Evolutionary conservation across 2,888 invertebrate species (phyloP).

Genomic region (Vannuccia rotundouncinata): DNA sequence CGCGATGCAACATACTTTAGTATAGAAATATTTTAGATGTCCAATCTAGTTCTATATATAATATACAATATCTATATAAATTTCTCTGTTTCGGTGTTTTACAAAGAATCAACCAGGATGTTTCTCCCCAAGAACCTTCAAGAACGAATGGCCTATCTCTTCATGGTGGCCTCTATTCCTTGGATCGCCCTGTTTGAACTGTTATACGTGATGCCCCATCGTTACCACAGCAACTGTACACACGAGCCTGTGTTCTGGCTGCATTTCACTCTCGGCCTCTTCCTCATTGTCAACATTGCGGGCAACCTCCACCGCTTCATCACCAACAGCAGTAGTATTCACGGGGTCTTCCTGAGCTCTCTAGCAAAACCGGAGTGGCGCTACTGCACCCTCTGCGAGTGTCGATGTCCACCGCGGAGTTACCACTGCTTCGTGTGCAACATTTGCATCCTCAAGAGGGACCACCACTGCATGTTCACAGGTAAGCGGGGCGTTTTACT

Average conservation of each 20-base stretch:
- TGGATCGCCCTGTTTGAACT: neutral
- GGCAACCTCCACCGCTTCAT: slow-evolving; percentile 30
- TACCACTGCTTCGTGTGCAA: slow-evolving; percentile 75
- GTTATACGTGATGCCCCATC: neutral
- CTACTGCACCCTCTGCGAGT: slow-evolving; percentile 64
- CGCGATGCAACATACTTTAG: no score
- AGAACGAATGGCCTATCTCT: neutral
- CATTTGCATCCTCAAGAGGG: slow-evolving; percentile 69
- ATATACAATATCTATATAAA: no score
- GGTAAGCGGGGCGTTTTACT: slow-evolving; percentile 1
- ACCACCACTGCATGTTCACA: slow-evolving; percentile 39
- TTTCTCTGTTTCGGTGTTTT: no score
- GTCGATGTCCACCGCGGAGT: slow-evolving; percentile 64
- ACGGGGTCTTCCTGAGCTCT: slow-evolving; percentile 1
- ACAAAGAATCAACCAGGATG: no score
- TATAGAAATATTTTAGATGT: no score
- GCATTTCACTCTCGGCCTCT: slow-evolving; percentile 31
- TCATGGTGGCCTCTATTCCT: neutral
- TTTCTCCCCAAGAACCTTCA: neutral
- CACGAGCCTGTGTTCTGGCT: slow-evolving; percentile 1
- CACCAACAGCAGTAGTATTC: slow-evolving; percentile 22
- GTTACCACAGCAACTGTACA: neutral
- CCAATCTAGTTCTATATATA: no score
- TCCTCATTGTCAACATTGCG: neutral
- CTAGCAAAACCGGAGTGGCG: neutral